These are phyloP conservation scores for Planiliza haematocheilus DNA, from an alignment of 2,113 vertebrate genomes.

Conservation along the genomic window DNA sequence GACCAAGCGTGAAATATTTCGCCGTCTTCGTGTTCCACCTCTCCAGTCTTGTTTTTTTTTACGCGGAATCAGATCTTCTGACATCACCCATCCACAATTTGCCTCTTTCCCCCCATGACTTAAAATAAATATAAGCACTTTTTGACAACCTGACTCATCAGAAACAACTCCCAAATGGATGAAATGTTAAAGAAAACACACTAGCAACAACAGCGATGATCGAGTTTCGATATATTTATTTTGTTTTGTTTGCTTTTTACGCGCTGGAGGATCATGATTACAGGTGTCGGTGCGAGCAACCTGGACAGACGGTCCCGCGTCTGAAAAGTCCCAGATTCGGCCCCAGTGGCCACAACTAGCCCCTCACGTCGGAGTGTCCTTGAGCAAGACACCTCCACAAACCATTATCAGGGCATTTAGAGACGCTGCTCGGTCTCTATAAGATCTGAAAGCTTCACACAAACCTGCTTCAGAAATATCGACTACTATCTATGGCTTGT, in stretches of 20 bases:
- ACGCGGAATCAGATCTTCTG: no score
- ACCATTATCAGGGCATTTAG: neutral
- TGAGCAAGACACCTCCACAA: slow-evolving; percentile 20
- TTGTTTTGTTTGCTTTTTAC: slow-evolving; percentile 26
- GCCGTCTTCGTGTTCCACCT: no score
- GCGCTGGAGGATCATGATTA: neutral
- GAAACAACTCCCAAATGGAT: slow-evolving; percentile 13
- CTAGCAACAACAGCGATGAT: neutral
- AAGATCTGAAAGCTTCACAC: neutral
- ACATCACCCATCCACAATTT: no score
- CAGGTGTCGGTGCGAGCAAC: slow-evolving; percentile 10
- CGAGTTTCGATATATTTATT: neutral
- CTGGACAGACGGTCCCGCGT: neutral
- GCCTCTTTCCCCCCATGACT: no score
- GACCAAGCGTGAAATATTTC: slow-evolving; percentile 19
- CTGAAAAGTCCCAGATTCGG: slow-evolving; percentile 15
- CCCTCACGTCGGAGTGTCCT: slow-evolving; percentile 19
- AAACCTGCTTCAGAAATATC: slow-evolving; percentile 21
- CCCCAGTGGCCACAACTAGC: neutral
- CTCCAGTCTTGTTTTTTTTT: no score
- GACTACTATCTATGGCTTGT: neutral
- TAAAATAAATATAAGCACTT: neutral
- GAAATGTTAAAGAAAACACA: neutral
- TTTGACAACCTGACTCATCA: neutral
- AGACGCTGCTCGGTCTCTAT: neutral